phyloP scores from a whole-genome alignment of 2,113 vertebrate species.

The Peromyscus californicus region DNA sequence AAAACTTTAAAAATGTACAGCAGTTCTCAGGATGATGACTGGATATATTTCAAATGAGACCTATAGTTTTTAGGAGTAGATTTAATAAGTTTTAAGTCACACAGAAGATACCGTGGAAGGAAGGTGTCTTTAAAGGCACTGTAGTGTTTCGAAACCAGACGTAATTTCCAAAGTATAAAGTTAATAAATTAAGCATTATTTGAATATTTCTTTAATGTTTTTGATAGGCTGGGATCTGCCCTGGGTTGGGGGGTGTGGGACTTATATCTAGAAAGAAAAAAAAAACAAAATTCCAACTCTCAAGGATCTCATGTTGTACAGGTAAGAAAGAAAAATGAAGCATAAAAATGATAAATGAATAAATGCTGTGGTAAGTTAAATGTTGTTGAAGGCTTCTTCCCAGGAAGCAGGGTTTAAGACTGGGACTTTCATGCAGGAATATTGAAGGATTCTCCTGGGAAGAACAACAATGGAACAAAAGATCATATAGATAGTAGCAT shows the following conservation, averaged over 20 bases:
- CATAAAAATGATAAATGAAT: not conserved
- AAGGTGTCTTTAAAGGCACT: not conserved
- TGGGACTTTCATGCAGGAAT: not conserved
- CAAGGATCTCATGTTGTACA: not conserved
- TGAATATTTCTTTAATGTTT: conserved; percentile 25
- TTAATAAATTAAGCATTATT: conserved; percentile 15
- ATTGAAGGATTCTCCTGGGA: not conserved
- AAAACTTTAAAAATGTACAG: conserved; percentile 32
- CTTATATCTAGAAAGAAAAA: not conserved
- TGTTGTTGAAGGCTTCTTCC: not conserved
- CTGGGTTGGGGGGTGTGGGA: not conserved
- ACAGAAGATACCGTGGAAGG: not conserved
- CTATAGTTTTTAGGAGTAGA: not conserved
- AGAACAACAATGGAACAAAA: not conserved
- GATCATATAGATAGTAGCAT: not conserved
- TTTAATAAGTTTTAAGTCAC: not conserved
- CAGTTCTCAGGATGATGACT: not conserved
- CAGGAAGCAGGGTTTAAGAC: not conserved
- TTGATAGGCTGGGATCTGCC: not conserved
- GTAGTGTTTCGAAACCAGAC: not conserved
- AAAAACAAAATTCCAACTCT: not conserved
- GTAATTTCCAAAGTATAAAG: not conserved
- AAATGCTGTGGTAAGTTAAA: not conserved
- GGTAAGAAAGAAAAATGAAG: conserved; percentile 18
- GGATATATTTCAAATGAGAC: conserved; percentile 44